Percentiles rank a stretch among this genome's conserved stretches.
Conservation (phyloP, 1,140 invertebrate genomes). For the Trachymyrmex cornetzi region DNA sequence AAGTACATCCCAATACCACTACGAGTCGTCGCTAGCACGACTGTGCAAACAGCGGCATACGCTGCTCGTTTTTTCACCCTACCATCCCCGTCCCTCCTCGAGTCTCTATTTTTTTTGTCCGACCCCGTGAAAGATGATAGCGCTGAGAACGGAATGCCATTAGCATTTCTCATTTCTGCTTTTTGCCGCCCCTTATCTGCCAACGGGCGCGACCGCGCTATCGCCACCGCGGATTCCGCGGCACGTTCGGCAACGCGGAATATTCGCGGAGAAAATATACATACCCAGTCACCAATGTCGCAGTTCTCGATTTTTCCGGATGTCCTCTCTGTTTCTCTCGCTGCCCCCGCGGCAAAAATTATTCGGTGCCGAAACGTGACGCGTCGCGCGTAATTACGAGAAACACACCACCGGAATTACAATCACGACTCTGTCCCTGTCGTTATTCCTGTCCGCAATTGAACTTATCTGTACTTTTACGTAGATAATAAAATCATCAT, state of each 20-base stretch:
- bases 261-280: constrained; percentile 64
- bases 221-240: constrained; percentile 36
- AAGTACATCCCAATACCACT: constrained; percentile 67
- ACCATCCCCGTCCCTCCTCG: neutral
- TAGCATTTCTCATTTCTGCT: constrained; percentile 78
- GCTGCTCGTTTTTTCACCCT: constrained; percentile 1
- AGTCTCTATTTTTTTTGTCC: constrained; percentile 50
- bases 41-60: constrained; percentile 64
- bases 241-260: constrained; percentile 69
- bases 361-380: constrained; percentile 62
- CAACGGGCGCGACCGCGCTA: constrained; percentile 47
- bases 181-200: constrained; percentile 74
- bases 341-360: constrained; percentile 25
- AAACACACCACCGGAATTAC: constrained; percentile 39
- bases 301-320: constrained; percentile 28
- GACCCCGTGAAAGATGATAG: constrained; percentile 75
- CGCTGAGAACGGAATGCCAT: constrained; percentile 77
- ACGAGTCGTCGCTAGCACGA: constrained; percentile 51
- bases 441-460: constrained; percentile 15
- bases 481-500: constrained; percentile 52
- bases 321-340: neutral
- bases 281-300: neutral
- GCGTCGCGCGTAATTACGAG: constrained; percentile 51
- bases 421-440: constrained; percentile 9
- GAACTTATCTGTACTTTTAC: constrained; percentile 45